Conservation (phyloP, 2,888 invertebrate species). For the Bedellia somnulentella region DNA sequence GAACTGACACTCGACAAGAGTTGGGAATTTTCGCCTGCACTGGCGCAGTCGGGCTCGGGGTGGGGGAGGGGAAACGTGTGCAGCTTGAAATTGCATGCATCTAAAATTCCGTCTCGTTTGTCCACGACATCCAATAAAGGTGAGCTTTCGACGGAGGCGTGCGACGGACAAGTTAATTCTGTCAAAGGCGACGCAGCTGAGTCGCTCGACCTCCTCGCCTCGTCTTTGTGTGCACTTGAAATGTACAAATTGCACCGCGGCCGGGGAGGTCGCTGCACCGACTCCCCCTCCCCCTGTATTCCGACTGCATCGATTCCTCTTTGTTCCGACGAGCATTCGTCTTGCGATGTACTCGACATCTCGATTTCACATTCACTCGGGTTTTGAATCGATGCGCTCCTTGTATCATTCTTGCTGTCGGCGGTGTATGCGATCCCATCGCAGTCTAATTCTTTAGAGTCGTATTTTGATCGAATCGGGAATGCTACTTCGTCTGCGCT, state of each 20-base stretch:
- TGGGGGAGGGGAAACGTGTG: constrained; percentile 4
- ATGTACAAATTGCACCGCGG: constrained; percentile 60
- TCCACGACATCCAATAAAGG: constrained; percentile 42
- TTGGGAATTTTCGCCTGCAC: constrained; percentile 3
- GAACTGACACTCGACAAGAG: constrained; percentile 7
- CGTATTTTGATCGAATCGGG: constrained; percentile 13
- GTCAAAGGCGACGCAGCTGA: constrained; percentile 37
- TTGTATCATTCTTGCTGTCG: constrained; percentile 15
- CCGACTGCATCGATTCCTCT: constrained; percentile 49
- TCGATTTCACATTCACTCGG: constrained; percentile 43
- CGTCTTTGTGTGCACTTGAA: constrained; percentile 60
- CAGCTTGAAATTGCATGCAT: constrained; percentile 15
- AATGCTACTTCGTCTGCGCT: constrained; percentile 10
- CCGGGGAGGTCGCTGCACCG: constrained; percentile 48
- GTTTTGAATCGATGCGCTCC: constrained; percentile 17
- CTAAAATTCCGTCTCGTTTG: constrained; percentile 24
- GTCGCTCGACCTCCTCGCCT: constrained; percentile 44
- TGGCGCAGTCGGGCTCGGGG: not conserved
- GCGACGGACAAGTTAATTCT: constrained; percentile 57
- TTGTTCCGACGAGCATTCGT: constrained; percentile 47
- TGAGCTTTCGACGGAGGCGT: constrained; percentile 30
- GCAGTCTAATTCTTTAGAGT: constrained; percentile 10
- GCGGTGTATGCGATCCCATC: constrained; percentile 17
- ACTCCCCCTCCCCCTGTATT: constrained; percentile 32
- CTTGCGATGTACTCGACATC: constrained; percentile 52